A percentile compares a stretch with the other conserved stretches of the same genome.
Conservation (phyloP, 2,113 vertebrate species). For the Anas platyrhynchos region DNA sequence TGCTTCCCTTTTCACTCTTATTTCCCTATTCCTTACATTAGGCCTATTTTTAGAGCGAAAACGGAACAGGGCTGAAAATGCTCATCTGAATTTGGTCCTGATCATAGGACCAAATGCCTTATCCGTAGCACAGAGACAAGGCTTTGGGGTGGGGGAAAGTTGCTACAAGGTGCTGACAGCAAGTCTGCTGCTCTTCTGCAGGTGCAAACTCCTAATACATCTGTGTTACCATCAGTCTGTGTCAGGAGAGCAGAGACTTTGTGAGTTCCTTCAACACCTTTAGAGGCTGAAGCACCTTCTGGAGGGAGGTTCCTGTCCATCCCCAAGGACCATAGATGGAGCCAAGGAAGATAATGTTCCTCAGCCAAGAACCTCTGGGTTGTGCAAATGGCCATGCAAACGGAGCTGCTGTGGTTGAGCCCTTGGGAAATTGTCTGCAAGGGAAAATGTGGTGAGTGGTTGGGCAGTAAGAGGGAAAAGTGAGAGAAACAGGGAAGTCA, state of each 20-base stretch:
- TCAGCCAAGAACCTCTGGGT: neutral
- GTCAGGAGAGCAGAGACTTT: neutral
- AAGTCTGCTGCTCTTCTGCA: neutral
- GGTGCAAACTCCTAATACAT: fast-evolving
- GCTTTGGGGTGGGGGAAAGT: neutral
- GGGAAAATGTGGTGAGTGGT: neutral
- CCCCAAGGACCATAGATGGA: neutral
- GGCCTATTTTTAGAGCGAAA: neutral
- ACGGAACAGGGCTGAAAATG: neutral
- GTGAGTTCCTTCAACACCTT: neutral
- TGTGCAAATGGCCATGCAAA: neutral
- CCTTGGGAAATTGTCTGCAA: neutral
- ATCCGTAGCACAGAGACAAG: neutral
- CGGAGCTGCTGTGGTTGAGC: neutral
- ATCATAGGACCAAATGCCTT: neutral
- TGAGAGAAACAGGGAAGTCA: neutral
- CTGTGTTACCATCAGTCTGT: neutral
- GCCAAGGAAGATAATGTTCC: neutral
- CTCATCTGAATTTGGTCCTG: neutral
- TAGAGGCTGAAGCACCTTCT: neutral
- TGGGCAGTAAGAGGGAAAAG: neutral
- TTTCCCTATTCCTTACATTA: neutral
- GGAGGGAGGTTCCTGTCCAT: neutral
- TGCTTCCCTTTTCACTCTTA: constrained; percentile 44
- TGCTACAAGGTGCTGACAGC: neutral